Percentiles rank a stretch among this genome's conserved stretches.
phyloP scores from a whole-genome alignment of 92 coral and sea anemone genomes.

The Epizoanthus ramosus region DNA sequence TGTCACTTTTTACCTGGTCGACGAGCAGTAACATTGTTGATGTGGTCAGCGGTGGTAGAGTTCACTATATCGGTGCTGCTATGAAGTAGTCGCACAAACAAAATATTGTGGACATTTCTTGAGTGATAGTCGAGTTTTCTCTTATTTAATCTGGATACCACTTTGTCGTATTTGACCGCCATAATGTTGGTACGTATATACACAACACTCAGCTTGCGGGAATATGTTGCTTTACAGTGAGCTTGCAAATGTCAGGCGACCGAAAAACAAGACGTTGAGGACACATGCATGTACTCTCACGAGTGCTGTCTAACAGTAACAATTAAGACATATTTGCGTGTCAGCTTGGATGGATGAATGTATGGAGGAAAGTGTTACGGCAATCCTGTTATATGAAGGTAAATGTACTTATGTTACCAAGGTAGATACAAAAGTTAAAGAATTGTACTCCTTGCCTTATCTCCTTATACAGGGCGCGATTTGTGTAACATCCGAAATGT shows the following conservation, averaged over 20 bases:
- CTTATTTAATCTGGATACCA: too few relatives aligned
- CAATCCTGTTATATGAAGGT: conserved; percentile 5
- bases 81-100: conserved; percentile 12
- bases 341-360: background rate
- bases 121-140: background rate
- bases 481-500: too few relatives aligned
- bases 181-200: background rate
- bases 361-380: too few relatives aligned
- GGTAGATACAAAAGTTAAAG: too few relatives aligned
- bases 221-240: conserved; percentile 11
- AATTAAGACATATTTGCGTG: conserved; percentile 4
- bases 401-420: conserved; percentile 12
- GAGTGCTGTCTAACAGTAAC: background rate
- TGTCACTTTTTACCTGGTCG: conserved; percentile 3
- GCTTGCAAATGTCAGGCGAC: background rate
- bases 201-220: conserved; percentile 14
- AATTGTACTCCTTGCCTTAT: too few relatives aligned
- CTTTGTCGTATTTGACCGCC: too few relatives aligned
- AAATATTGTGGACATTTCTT: conserved; percentile 4
- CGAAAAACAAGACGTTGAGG: too few relatives aligned
- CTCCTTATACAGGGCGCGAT: conserved; percentile 6
- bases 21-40: conserved; percentile 16
- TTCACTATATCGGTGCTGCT: conserved; percentile 25
- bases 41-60: background rate
- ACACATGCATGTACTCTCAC: too few relatives aligned